Conservation (phyloP, 2,797 vertebrate genomes). For the Scleropages formosus region DNA sequence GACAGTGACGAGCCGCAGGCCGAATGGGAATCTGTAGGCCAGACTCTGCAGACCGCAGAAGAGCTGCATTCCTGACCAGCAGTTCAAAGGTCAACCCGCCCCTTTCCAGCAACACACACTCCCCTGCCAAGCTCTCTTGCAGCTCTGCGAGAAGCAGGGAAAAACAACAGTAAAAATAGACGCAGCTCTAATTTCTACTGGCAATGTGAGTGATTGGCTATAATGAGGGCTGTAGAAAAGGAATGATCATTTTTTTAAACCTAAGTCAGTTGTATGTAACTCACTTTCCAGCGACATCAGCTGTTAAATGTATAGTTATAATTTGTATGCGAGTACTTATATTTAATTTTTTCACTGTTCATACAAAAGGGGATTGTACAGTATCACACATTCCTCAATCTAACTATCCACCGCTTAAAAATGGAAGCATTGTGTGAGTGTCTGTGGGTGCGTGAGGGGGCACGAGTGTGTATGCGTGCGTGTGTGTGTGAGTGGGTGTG, state of each 20-base stretch:
- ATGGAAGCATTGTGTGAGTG: too few species aligned
- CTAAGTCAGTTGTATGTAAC: too few species aligned
- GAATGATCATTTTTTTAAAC: not conserved
- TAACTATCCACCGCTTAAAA: too few species aligned
- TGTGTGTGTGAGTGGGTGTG: too few species aligned
- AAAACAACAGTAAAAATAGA: conserved; percentile 27
- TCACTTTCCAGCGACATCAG: too few species aligned
- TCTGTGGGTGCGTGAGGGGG: too few species aligned
- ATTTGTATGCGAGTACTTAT: too few species aligned
- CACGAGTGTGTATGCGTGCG: too few species aligned
- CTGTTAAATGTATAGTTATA: too few species aligned
- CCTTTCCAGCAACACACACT: conserved; percentile 30
- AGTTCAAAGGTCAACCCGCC: conserved; percentile 62
- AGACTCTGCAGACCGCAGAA: conserved; percentile 58
- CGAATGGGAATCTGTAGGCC: conserved; percentile 57
- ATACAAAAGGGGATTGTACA: too few species aligned
- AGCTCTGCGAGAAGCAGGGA: conserved; percentile 38
- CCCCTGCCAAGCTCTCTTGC: conserved; percentile 30
- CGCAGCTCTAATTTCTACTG: conserved; percentile 17
- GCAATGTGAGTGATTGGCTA: conserved; percentile 15
- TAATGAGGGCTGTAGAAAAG: conserved; percentile 2
- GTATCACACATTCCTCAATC: too few species aligned
- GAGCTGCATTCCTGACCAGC: conserved; percentile 69
- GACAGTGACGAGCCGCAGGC: conserved; percentile 43
- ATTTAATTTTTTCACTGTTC: too few species aligned